Evolutionary conservation across 2,888 invertebrate genomes (phyloP).

Genomic region (Balanococcus diminutus): DNA sequence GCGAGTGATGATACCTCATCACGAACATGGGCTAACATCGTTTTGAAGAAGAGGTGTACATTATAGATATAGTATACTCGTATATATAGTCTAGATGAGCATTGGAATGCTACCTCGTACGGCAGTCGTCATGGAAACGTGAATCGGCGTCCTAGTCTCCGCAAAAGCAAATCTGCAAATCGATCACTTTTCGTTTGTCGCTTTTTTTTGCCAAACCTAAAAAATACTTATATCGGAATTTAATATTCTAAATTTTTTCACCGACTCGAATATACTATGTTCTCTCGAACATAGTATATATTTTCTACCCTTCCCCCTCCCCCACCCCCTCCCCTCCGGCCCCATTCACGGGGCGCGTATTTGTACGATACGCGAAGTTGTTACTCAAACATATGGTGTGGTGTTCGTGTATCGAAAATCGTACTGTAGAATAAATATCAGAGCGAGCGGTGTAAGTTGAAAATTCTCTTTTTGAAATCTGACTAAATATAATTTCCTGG

Average conservation of each 20-base stretch:
- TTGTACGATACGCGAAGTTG: neutral
- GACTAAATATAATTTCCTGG: conserved; percentile 2
- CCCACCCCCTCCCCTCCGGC: no score
- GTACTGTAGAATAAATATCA: neutral
- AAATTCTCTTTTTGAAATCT: conserved; percentile 1
- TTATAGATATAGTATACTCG: conserved; percentile 13
- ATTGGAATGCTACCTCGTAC: conserved; percentile 21
- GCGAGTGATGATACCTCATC: conserved; percentile 47
- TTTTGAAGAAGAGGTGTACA: conserved; percentile 26
- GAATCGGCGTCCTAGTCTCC: conserved; percentile 44
- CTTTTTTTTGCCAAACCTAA: neutral
- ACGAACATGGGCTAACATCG: conserved; percentile 39
- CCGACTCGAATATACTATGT: neutral
- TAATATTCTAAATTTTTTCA: conserved; percentile 33
- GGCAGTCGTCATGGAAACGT: conserved; percentile 45
- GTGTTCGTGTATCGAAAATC: conserved; percentile 32
- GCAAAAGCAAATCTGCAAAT: conserved; percentile 46
- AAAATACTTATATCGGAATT: conserved; percentile 27
- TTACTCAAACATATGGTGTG: conserved; percentile 24
- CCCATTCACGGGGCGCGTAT: no score
- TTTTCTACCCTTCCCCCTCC: neutral
- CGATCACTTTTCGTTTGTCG: conserved; percentile 47
- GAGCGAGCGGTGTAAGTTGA: neutral
- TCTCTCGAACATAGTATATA: neutral
- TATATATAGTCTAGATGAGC: conserved; percentile 33